phyloP scores from a whole-genome alignment of 1,140 invertebrate species.

The Parasteatoda tepidariorum region DNA sequence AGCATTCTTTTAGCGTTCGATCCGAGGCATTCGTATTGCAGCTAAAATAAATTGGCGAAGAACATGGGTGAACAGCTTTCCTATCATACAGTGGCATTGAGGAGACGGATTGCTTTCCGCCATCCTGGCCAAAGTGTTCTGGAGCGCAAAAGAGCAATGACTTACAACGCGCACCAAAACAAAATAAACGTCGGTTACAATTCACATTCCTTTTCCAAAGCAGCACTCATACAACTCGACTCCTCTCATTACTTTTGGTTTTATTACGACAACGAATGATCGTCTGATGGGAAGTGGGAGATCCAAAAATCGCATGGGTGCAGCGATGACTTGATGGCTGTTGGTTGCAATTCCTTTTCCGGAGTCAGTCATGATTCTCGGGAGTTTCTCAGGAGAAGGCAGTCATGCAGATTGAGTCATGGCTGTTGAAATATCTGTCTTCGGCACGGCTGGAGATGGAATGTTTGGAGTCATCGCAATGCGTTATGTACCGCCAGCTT shows the following conservation, averaged over 20 bases:
- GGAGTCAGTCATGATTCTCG: neutral
- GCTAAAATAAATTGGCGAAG: constrained; percentile 15
- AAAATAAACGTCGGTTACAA: constrained; percentile 36
- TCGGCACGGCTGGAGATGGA: constrained; percentile 49
- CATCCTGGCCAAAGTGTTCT: neutral
- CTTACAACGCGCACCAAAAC: constrained; percentile 22
- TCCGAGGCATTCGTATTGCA: constrained; percentile 14
- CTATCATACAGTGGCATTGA: constrained; percentile 32
- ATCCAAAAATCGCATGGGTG: constrained; percentile 6
- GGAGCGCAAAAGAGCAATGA: constrained; percentile 43
- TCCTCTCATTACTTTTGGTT: constrained; percentile 45
- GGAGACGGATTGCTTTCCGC: constrained; percentile 49
- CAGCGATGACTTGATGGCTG: neutral
- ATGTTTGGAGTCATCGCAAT: constrained; percentile 49
- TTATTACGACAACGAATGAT: constrained; percentile 35
- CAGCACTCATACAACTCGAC: constrained; percentile 1
- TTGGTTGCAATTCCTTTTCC: neutral
- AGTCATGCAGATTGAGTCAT: constrained; percentile 48
- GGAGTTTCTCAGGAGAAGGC: constrained; percentile 40
- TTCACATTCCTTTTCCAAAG: constrained; percentile 29
- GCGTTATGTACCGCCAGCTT: neutral
- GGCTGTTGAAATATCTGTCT: constrained; percentile 39
- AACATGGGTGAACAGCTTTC: neutral
- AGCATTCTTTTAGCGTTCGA: constrained; percentile 29
- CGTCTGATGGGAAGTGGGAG: neutral